These are phyloP conservation scores for Gymnothorax javanicus DNA, from an alignment of 2,797 vertebrate genomes.

Conservation along the genomic window DNA sequence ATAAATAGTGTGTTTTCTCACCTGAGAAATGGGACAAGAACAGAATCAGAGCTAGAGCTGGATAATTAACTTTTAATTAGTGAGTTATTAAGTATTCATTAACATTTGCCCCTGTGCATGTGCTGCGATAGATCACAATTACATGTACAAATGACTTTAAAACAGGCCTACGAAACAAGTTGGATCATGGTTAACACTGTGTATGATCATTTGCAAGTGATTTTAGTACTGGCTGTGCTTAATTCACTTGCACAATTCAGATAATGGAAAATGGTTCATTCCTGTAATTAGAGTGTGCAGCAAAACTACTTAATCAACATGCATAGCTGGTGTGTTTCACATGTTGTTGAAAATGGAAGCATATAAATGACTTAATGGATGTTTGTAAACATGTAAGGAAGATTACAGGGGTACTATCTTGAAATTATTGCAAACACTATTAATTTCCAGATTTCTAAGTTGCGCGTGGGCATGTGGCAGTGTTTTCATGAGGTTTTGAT, in stretches of 20 bases:
- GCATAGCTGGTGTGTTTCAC: neutral
- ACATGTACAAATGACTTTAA: neutral
- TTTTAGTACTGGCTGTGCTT: neutral
- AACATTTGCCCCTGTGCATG: neutral
- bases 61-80: neutral
- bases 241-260: neutral
- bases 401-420: neutral
- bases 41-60: neutral
- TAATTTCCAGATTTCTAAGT: no score
- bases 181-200: neutral
- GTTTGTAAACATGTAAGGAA: neutral
- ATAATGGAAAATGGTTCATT: neutral
- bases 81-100: neutral
- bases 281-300: neutral
- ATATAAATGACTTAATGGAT: neutral
- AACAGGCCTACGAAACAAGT: neutral
- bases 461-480: no score
- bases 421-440: neutral
- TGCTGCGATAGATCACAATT: neutral
- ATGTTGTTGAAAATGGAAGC: neutral
- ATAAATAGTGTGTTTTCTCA: neutral
- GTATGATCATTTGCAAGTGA: neutral
- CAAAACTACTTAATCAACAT: neutral
- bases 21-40: neutral
- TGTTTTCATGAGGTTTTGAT: neutral